A percentile compares a stretch with the other conserved stretches of the same genome.
Conservation (phyloP, 2,797 vertebrate genomes). For the Oceanodroma leucorhoa region DNA sequence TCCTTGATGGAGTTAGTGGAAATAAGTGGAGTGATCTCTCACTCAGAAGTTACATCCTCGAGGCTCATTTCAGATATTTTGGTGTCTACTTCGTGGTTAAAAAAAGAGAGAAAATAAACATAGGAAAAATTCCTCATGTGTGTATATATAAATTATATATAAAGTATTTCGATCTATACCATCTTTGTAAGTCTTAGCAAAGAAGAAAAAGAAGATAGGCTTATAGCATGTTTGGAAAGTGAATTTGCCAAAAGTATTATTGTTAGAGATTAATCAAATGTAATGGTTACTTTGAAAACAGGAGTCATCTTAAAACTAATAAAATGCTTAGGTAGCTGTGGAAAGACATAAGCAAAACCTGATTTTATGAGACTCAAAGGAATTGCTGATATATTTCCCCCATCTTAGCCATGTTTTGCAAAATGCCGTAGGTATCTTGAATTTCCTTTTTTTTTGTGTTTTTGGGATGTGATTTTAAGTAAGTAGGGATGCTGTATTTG, state of each 20-base stretch:
- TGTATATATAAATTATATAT: neutral
- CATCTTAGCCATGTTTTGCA: neutral
- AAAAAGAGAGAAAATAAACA: neutral
- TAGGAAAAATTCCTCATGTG: rapidly evolving
- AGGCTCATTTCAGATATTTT: neutral
- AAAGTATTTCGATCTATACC: neutral
- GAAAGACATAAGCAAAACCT: neutral
- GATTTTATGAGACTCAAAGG: neutral
- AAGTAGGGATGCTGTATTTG: neutral
- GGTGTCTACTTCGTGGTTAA: neutral
- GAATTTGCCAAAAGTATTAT: neutral
- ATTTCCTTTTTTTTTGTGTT: neutral
- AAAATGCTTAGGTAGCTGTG: neutral
- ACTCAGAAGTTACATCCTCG: neutral
- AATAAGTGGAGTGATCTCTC: neutral
- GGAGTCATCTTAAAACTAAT: neutral
- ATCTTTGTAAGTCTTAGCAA: neutral
- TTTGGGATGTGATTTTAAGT: neutral
- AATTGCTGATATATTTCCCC: neutral
- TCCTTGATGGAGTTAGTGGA: neutral
- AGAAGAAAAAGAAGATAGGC: neutral
- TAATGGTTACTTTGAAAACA: neutral
- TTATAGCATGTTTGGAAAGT: neutral
- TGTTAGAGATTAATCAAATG: neutral
- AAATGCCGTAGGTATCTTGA: neutral